phyloP scores from a whole-genome alignment of 2,888 invertebrate species.

The Leptura quadrifasciata region DNA sequence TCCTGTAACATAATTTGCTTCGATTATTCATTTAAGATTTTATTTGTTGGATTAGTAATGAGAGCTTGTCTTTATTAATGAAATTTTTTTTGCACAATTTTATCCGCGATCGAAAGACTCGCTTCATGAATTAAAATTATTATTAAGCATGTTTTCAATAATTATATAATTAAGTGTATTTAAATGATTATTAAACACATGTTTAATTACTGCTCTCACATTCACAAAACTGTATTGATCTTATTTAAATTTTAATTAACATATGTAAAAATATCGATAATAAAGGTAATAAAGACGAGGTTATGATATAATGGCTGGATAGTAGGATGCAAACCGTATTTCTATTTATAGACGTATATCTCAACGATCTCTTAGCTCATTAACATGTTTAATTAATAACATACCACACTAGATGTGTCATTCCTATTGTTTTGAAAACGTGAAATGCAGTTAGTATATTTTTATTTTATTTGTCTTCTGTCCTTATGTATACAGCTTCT shows the following conservation, averaged over 20 bases:
- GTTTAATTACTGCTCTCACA: background rate
- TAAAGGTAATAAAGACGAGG: background rate
- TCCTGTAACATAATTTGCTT: background rate
- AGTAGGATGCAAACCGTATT: constrained; percentile 12
- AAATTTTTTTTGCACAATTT: too few species aligned
- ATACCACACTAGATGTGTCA: constrained; percentile 39
- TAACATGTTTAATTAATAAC: constrained; percentile 42
- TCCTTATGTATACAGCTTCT: background rate
- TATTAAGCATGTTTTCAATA: constrained; percentile 1
- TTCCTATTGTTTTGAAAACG: constrained; percentile 39
- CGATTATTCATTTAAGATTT: background rate
- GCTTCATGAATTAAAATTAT: background rate
- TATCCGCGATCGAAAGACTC: background rate
- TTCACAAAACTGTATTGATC: background rate
- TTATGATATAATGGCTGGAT: background rate
- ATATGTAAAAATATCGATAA: background rate
- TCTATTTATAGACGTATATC: constrained; percentile 33
- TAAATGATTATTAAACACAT: background rate
- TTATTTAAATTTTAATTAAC: background rate
- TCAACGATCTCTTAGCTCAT: constrained; percentile 29
- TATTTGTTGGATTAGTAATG: background rate
- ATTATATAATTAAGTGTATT: background rate
- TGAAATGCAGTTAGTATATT: constrained; percentile 9
- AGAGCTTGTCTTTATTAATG: background rate
- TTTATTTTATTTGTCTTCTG: background rate